phyloP scores from a whole-genome alignment of 2,888 invertebrate species.

The Pristionchus mayeri region DNA sequence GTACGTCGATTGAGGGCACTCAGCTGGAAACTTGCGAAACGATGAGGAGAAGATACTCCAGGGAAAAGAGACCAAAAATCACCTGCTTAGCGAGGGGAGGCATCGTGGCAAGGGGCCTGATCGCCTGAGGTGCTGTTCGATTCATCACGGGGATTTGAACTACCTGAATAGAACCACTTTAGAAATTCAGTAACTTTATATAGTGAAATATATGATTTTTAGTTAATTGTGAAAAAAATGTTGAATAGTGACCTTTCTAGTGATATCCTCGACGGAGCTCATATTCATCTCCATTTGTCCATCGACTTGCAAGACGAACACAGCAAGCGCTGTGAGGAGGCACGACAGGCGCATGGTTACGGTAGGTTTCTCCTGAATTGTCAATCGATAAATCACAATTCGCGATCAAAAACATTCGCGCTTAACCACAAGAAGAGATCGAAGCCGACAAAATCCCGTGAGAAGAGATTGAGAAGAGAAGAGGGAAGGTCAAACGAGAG shows the following conservation, averaged over 20 bases:
- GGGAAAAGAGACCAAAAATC: not conserved
- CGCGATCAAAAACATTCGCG: not conserved
- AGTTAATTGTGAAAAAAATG: not conserved
- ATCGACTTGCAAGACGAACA: slow-evolving; percentile 12
- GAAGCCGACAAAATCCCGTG: not conserved
- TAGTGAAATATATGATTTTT: not conserved
- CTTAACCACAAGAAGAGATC: not conserved
- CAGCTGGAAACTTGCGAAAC: not conserved
- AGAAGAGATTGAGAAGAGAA: not conserved
- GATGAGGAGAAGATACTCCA: not conserved
- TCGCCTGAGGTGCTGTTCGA: not conserved
- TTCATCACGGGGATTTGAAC: slow-evolving; percentile 10
- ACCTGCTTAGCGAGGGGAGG: slow-evolving; percentile 10
- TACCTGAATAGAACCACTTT: not conserved
- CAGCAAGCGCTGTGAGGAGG: slow-evolving; percentile 21
- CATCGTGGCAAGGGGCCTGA: not conserved
- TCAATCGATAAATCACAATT: not conserved
- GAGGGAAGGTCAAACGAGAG: not conserved
- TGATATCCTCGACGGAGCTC: not conserved
- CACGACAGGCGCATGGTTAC: slow-evolving; percentile 11
- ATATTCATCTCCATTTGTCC: slow-evolving; percentile 7
- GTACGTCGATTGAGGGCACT: not conserved
- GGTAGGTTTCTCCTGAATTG: not conserved
- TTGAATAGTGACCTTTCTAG: not conserved
- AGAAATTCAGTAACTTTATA: not conserved